Evolutionary conservation across 2,888 invertebrate species (phyloP), one percentile per base, ranked within the genome.

Genomic region (Caenorhabditis sp.): DNA sequence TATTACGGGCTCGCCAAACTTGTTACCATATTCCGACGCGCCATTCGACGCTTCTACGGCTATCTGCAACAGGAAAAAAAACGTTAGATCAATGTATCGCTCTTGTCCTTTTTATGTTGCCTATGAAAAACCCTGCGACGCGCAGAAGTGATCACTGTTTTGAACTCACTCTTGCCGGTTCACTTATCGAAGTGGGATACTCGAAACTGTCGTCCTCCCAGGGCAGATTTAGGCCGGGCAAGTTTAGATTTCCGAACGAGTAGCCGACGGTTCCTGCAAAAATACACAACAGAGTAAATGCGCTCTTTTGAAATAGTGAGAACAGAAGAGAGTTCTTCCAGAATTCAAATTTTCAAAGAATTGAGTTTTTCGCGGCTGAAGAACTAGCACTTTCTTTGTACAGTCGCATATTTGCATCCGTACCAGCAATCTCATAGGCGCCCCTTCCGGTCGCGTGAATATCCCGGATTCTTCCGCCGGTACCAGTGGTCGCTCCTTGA

Each of bases 11-110:
- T 99, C 98, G 0, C 87, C 98, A 90, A 98, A 99, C 91, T 99
- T 98, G 90, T 99, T 99, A 7, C 98, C 98, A 90, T 98, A 99
- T 90, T 99, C 98, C 0, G 96, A 96, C 2, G 97, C 98, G 1
- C 98, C 98, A 89, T 98, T 95, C 89, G 95, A 96, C 0, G 97
- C 98, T 90, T 97, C 95, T 27, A 99, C 93, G 20, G 95, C 93
- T 46, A 87, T 83, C 79, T 81, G 50, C 56, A 52, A 58, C 8
- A 15, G 17, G 15, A 15, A n/a, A n/a, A n/a, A n/a, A n/a, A n/a
- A n/a, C n/a, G n/a, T n/a, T n/a, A n/a, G n/a, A n/a, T n/a, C n/a
- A n/a, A n/a, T n/a, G n/a, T n/a, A n/a, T n/a, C n/a, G n/a, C n/a
- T n/a, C n/a, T n/a, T n/a, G n/a, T n/a, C n/a, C n/a, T n/a, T n/a